Base-by-base conservation (phyloP, 1,140 invertebrate genomes). In the Andricus grossulariae region DNA sequence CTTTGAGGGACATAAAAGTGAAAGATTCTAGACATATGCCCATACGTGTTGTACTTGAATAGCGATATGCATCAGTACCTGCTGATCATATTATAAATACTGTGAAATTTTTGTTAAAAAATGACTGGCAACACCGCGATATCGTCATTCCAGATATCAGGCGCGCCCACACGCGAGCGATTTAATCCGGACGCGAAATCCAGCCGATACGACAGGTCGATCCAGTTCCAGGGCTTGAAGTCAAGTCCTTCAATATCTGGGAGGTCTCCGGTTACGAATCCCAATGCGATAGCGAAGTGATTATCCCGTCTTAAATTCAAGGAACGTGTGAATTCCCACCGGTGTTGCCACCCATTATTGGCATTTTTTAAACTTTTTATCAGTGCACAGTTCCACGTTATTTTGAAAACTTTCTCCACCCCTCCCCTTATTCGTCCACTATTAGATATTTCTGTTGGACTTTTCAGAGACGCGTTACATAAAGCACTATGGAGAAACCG, bases 271-370 rank as follows among this genome's bases (percentile, higher is more conserved):
- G 32, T 66, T 66, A 66, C 60, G 25, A 66, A 66, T 66, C 60
- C 60, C 60, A 39, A 32, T n/a, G 32, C 60, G 60, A 66, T 39
- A 66, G 60, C 25, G 21, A 13, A 66, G 60, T 66, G 60, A 66
- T 66, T 66, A 66, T 66, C 60, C 25, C 60, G 25, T 66, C 60
- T 66, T 66, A 66, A 66, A 66, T 66, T 66, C 60, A 66, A 66
- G 60, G 39, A 66, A 66, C 60, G 39, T 16, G 32, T 21, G 32
- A 66, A 21, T 66, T 66, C 60, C 57, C 60, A 66, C 32, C 60
- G 32, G 32, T 66, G 60, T 66, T 66, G 60, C 60, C 60, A 66
- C 25, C 32, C 60, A 16, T 66, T 45, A n/a, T 66, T 66, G 13
- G 60, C 39, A 66, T 32, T 15, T 5, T 66, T 16, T 15, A 39